These are phyloP conservation scores for Microtus montanus DNA, from an alignment of 2,113 vertebrate species.

Conservation along the genomic window DNA sequence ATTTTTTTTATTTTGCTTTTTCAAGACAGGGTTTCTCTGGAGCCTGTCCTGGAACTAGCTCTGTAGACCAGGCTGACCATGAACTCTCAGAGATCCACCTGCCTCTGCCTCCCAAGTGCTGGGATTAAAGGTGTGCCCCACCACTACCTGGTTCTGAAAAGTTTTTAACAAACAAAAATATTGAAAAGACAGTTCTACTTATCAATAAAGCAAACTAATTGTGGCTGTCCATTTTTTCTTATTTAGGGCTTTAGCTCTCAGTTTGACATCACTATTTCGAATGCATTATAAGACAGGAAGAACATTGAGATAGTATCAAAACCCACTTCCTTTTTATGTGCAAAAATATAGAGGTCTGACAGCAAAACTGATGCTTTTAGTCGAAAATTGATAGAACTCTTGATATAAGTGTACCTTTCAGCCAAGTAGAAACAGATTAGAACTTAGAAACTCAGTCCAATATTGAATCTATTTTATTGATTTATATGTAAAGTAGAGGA, in stretches of 20 bases:
- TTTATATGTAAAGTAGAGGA: constrained; percentile 43
- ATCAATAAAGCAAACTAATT: constrained; percentile 40
- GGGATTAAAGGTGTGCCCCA: too few species aligned
- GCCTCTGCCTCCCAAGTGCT: too few species aligned
- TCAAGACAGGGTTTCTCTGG: too few species aligned
- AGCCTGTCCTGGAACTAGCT: too few species aligned
- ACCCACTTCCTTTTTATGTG: constrained; percentile 87
- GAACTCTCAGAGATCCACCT: too few species aligned
- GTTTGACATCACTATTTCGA: constrained; percentile 80
- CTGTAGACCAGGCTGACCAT: too few species aligned
- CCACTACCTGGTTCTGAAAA: neutral
- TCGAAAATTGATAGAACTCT: constrained; percentile 63
- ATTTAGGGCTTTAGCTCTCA: constrained; percentile 44
- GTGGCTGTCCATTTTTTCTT: neutral
- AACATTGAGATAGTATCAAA: constrained; percentile 79
- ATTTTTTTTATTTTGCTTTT: too few species aligned
- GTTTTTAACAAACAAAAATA: neutral
- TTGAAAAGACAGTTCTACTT: constrained; percentile 23
- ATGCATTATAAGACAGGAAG: constrained; percentile 85
- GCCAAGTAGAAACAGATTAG: constrained; percentile 40
- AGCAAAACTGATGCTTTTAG: constrained; percentile 75
- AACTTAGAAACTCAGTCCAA: constrained; percentile 38
- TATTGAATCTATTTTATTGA: neutral
- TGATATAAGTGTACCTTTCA: constrained; percentile 54
- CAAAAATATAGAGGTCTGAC: constrained; percentile 80